These are phyloP conservation scores for Callospermophilus lateralis DNA, from an alignment of 2,113 vertebrate species.

Conservation along the genomic window DNA sequence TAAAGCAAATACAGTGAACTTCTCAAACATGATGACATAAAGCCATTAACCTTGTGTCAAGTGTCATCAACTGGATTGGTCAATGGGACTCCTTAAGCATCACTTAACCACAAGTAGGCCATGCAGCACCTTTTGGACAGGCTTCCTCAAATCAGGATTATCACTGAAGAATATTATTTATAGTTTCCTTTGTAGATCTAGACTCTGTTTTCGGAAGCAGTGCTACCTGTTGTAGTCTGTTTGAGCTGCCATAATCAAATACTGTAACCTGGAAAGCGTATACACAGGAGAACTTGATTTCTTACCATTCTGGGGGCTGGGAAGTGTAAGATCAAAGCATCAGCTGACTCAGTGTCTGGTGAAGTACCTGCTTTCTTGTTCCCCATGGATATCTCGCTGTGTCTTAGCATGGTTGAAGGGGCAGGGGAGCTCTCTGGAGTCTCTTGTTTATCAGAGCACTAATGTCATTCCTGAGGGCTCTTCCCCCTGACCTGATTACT, in stretches of 20 bases:
- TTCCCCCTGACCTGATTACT: not conserved
- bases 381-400: not conserved
- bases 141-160: not conserved
- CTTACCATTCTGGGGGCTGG: not conserved
- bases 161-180: rapidly evolving
- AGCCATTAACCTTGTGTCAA: not conserved
- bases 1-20: not conserved
- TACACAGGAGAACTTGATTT: not conserved
- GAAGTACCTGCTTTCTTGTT: not conserved
- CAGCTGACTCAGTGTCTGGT: not conserved
- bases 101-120: not conserved
- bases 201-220: too few species aligned
- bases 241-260: not conserved
- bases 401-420: not conserved
- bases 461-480: not conserved
- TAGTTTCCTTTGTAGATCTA: not conserved
- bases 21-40: not conserved
- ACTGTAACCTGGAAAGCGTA: not conserved
- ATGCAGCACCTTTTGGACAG: not conserved
- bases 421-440: not conserved
- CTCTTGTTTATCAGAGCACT: not conserved
- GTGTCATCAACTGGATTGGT: not conserved
- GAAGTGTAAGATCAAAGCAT: not conserved
- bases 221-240: not conserved
- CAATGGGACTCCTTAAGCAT: not conserved